Base-by-base conservation (phyloP, 1,140 invertebrate species). In the Aphaenogaster floridana region DNA sequence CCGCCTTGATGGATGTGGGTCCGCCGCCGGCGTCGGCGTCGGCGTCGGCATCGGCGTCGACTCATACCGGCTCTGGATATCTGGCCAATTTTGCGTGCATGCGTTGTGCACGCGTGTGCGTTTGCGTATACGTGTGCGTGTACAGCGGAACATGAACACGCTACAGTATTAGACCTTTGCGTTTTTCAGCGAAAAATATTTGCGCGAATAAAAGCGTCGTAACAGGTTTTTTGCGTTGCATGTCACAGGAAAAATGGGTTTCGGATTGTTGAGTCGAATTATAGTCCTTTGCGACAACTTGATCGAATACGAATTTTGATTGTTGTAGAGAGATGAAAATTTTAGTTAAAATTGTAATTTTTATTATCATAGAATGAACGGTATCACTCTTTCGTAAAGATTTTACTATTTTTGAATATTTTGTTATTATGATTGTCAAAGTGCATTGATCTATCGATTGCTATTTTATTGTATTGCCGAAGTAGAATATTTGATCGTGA, bases 1-100 rank as follows among this genome's bases (percentile, higher is more conserved):
- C 92, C 88, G 87, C 89, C 92, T 91, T 94, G 93, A 94, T 94
- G 91, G 89, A 94, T 94, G 93, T 90, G 87, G 90, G 88, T 92
- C 87, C 88, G 86, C 79, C 84, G 89, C 63, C 81, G 77, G 61
- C 71, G 89, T 72, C 71, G 68, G 72, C 88, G 71, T 86, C 89
- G 86, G 85, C 90, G 89, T 91, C 87, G 89, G 64, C 88, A 71
- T 87, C 88, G 69, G 63, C 90, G 88, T 86, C 81, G 74, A 57
- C 86, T 92, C 89, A 84, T 86, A 63, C 88, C 77, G 63, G 77
- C 42, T 28, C 28, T 78, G 83, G 36, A 83, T 81, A 84, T 78
- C 64, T 61, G 45, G 74, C 84, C 87, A 88, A 91, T 90, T 91
- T 91, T 85, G 28, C 63, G 52, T 66, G 21, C 66, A 28, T 34